phyloP scores from a whole-genome alignment of 1,140 invertebrate genomes.

The Oppia nitens region DNA sequence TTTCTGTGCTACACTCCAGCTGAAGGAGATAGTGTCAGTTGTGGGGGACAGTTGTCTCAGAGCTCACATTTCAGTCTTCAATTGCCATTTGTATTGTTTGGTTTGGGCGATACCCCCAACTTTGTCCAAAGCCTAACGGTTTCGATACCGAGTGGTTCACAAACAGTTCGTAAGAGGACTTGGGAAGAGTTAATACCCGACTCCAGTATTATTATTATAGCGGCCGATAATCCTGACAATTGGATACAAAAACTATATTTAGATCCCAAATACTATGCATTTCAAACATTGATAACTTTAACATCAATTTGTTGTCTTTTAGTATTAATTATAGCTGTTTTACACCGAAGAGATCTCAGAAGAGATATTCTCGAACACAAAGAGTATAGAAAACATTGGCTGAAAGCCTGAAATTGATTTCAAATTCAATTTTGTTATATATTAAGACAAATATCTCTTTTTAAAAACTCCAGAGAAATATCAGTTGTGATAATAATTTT shows the following conservation, averaged over 20 bases:
- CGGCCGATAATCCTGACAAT: conserved; percentile 48
- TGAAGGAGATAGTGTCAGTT: conserved; percentile 52
- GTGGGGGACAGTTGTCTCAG: conserved; percentile 73
- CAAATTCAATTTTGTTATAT: too few species aligned
- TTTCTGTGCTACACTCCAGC: conserved; percentile 68
- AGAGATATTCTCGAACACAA: conserved; percentile 14
- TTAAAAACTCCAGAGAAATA: too few species aligned
- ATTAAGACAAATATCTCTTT: too few species aligned
- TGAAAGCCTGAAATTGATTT: not conserved
- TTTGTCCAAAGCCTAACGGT: conserved; percentile 81
- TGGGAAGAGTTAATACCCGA: conserved; percentile 93
- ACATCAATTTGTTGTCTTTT: conserved; percentile 71
- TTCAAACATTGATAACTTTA: conserved; percentile 74
- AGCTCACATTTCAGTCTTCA: conserved; percentile 79
- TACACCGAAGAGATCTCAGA: conserved; percentile 77
- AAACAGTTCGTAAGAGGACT: conserved; percentile 25
- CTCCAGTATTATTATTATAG: conserved; percentile 89
- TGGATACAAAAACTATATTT: conserved; percentile 92
- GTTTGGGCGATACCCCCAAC: conserved; percentile 86
- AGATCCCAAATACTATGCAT: conserved; percentile 80
- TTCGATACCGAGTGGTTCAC: conserved; percentile 42
- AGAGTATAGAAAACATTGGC: conserved; percentile 8
- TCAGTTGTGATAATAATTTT: too few species aligned
- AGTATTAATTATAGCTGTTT: conserved; percentile 27
- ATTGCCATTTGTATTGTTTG: conserved; percentile 84